These are phyloP conservation scores for Aphrophora alni DNA, from an alignment of 2,888 invertebrate genomes.

Conservation along the genomic window DNA sequence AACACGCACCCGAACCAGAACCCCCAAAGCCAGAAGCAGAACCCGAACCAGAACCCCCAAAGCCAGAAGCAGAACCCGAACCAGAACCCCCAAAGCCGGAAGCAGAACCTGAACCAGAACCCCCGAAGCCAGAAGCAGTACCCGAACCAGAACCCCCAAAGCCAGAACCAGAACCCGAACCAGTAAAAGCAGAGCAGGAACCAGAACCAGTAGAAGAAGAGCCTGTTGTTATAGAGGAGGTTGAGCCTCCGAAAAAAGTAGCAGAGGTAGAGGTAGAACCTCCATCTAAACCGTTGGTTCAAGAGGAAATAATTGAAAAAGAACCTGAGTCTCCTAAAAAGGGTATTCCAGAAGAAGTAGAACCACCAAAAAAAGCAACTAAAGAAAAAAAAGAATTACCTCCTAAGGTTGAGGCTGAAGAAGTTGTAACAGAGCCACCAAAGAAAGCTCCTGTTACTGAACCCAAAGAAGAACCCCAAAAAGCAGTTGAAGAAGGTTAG, in stretches of 20 bases:
- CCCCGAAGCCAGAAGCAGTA: constrained; percentile 2
- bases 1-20: constrained; percentile 3
- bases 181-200: background rate
- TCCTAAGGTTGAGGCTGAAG: background rate
- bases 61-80: background rate
- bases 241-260: constrained; percentile 19
- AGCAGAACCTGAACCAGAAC: background rate
- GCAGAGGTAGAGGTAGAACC: constrained; percentile 2
- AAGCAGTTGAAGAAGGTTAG: background rate
- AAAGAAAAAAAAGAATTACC: background rate
- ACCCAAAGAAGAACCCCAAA: background rate
- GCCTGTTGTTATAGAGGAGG: constrained; percentile 17
- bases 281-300: background rate
- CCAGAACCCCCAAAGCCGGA: background rate
- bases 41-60: background rate
- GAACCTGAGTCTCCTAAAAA: constrained; percentile 7
- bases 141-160: background rate
- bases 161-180: background rate
- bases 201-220: background rate
- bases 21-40: background rate
- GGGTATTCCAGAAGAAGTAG: constrained; percentile 16
- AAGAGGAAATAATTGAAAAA: background rate
- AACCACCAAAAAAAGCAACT: background rate
- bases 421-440: background rate
- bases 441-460: background rate